Evolutionary conservation across 2,797 vertebrate species (phyloP).

Genomic region (Pteropus rufus): DNA sequence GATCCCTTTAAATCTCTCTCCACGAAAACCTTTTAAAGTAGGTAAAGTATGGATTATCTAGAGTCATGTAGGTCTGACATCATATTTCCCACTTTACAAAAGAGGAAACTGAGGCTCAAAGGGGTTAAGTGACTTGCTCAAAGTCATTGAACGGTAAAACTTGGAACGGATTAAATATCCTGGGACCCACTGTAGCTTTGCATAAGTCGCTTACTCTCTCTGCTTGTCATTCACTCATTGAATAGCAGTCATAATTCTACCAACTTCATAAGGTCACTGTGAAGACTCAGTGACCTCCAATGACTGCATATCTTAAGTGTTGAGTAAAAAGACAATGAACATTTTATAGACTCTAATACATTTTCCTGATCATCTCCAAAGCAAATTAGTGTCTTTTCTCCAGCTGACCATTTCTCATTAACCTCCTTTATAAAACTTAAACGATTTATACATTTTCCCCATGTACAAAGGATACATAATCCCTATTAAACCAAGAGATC

Average conservation of each 20-base stretch:
- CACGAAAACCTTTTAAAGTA: constrained; percentile 35
- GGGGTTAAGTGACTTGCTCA: not conserved
- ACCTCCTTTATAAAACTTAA: not conserved
- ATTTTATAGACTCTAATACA: not conserved
- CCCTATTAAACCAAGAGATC: not conserved
- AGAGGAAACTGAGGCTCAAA: constrained; percentile 37
- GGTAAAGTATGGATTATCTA: not conserved
- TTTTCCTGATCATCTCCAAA: constrained; percentile 31
- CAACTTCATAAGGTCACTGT: not conserved
- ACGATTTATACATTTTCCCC: not conserved
- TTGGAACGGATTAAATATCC: not conserved
- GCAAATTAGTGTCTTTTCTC: not conserved
- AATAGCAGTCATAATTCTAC: not conserved
- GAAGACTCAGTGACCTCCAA: not conserved
- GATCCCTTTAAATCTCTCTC: constrained; percentile 53
- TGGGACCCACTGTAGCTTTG: not conserved
- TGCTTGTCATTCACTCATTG: not conserved
- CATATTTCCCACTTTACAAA: not conserved
- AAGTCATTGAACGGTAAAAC: constrained; percentile 17
- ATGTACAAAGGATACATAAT: not conserved
- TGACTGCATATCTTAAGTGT: not conserved
- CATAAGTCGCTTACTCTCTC: not conserved
- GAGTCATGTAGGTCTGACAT: not conserved
- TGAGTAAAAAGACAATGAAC: not conserved
- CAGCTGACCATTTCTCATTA: not conserved